Percentiles rank a stretch among this genome's conserved stretches.
Evolutionary conservation across 2,888 invertebrate genomes (phyloP).

Genomic region (Orthosia incerta): DNA sequence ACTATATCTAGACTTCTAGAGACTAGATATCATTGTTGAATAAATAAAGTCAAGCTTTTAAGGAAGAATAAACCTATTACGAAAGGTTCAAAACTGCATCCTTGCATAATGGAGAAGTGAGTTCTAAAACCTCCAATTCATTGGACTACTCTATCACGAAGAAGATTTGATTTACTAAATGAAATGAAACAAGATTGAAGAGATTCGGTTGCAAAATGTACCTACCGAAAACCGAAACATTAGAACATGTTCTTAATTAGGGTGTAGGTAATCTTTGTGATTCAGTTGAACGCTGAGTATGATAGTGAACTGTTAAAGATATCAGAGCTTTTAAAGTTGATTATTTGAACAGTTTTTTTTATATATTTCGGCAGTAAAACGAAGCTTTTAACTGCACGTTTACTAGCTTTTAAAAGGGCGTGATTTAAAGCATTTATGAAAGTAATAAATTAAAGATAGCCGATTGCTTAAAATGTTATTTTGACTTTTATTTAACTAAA

Average conservation of each 20-base stretch:
- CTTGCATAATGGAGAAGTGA: not conserved
- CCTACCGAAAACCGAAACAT: not conserved
- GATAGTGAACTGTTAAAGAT: not conserved
- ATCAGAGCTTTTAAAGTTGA: no score
- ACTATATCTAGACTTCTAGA: no score
- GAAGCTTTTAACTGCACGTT: not conserved
- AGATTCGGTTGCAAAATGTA: constrained; percentile 9
- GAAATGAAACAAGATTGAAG: not conserved
- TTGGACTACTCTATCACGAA: not conserved
- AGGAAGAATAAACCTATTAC: no score
- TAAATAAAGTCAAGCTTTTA: no score
- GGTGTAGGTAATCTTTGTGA: not conserved
- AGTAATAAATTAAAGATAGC: no score
- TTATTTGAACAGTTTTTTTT: no score
- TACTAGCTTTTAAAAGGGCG: not conserved
- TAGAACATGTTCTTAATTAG: not conserved
- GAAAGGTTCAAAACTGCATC: no score
- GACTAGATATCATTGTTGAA: no score
- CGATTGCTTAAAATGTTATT: no score
- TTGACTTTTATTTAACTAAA: no score
- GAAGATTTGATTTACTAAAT: constrained; percentile 1
- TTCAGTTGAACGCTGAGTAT: not conserved
- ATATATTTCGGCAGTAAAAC: no score
- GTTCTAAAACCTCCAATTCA: not conserved
- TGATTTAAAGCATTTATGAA: not conserved